Base-by-base conservation (phyloP, 2,113 vertebrate species). In the Microtus pennsylvanicus region DNA sequence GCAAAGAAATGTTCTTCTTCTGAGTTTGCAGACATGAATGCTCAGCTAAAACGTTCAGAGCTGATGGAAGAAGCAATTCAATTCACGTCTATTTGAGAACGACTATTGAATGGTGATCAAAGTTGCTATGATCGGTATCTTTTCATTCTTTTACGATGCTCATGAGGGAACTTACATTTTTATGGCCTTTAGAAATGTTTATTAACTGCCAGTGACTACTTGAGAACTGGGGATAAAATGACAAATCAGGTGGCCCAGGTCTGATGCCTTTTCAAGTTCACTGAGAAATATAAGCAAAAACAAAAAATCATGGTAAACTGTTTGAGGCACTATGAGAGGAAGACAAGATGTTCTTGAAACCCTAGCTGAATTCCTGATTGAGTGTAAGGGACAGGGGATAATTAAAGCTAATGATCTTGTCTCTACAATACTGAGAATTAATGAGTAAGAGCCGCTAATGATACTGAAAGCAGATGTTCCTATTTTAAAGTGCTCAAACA, bases 181-280 rank as follows among this genome's bases (percentile, higher is more conserved):
- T 93, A 91, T 94, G 70, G 26, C 87, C 89, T 90, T 45, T 82
- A 55, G 17, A 30, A 77, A 90, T 94, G 88, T 91, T 94, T 96
- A 95, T 95, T 95, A 93, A 96, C 85, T 96, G 88, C 80, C 77
- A 35, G 38, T 86, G 89, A 97, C 69, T 89, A 67, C 47, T 89
- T 55, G 47, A 97, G 87, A 96, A 80, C 55, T 72, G 33, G 30
- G 33, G 28, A 61, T 94, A 89, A 91, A 91, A 93, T 89, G 87
- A 95, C 7, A 16, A 94, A 75, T 35, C 76, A 63, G 67, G 89
- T 94, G 67, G 67, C 24, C 93, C 35, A 50, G 30, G 13, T 52
- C 33, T 96, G 65, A 76, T 81, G 10, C 50, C 47, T 81, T 94
- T 72, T 22, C 42, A 42, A 42, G 42, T 42, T 42, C 24, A 30